These are phyloP conservation scores for Carassius auratus DNA, from an alignment of 2,113 vertebrate genomes.

Conservation along the genomic window DNA sequence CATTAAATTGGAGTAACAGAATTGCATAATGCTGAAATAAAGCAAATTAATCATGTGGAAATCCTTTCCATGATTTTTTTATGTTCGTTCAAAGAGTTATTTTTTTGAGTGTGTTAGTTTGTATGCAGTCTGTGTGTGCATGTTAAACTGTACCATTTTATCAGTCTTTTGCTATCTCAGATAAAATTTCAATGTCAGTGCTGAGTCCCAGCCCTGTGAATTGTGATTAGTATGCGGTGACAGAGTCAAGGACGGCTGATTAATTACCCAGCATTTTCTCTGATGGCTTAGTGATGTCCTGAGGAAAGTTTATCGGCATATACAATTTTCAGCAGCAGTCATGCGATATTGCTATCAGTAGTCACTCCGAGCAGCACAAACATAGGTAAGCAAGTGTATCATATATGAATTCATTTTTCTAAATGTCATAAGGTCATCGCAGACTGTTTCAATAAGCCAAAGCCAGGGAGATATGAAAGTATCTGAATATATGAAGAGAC, in stretches of 20 bases:
- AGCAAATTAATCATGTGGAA: no score
- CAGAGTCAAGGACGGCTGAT: conserved; percentile 43
- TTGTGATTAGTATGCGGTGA: conserved; percentile 44
- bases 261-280: conserved; percentile 45
- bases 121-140: neutral
- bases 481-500: no score
- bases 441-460: neutral
- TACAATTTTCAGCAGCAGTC: conserved; percentile 25
- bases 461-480: neutral
- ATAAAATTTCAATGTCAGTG: conserved; percentile 40
- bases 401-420: neutral
- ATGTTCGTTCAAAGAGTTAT: no score
- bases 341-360: neutral
- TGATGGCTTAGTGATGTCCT: conserved; percentile 46
- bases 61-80: no score
- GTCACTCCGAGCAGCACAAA: neutral
- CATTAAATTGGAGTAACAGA: no score
- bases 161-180: conserved; percentile 22
- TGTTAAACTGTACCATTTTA: conserved; percentile 22
- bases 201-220: conserved; percentile 26
- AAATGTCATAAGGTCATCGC: neutral
- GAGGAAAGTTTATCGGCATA: conserved; percentile 26
- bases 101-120: neutral
- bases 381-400: conserved; percentile 13
- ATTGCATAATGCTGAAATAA: no score